These are phyloP conservation scores for Edolisoma coerulescens DNA, from an alignment of 2,113 vertebrate genomes.

Conservation along the genomic window DNA sequence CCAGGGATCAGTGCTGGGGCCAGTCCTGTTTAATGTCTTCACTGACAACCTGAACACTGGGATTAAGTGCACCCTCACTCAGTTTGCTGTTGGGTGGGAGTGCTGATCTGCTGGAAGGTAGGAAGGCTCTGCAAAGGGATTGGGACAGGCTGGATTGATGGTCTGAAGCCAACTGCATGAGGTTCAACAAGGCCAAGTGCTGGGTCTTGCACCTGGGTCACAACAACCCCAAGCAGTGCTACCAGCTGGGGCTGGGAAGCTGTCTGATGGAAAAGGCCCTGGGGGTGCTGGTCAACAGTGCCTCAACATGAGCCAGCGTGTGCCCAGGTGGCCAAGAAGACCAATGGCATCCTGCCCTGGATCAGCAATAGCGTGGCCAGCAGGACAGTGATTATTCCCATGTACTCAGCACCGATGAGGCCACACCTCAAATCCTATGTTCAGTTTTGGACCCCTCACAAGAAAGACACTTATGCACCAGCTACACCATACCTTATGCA, in stretches of 20 bases:
- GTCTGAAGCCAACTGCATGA: not conserved
- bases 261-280: not conserved
- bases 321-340: no score
- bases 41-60: accelerated
- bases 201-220: accelerated
- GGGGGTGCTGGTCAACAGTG: accelerated
- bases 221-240: not conserved
- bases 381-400: accelerated
- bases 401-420: accelerated
- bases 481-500: accelerated
- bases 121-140: not conserved
- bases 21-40: not conserved
- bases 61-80: not conserved
- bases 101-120: accelerated
- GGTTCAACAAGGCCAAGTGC: accelerated
- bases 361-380: accelerated
- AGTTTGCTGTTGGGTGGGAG: not conserved
- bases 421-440: accelerated
- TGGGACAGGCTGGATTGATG: not conserved
- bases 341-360: accelerated
- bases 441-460: accelerated
- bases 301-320: accelerated
- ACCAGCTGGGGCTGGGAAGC: not conserved
- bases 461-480: accelerated
- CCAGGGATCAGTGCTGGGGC: not conserved